A percentile compares a stretch with the other conserved stretches of the same genome.
Conservation (phyloP, 2,113 vertebrate species). For the Meleagris gallopavo region DNA sequence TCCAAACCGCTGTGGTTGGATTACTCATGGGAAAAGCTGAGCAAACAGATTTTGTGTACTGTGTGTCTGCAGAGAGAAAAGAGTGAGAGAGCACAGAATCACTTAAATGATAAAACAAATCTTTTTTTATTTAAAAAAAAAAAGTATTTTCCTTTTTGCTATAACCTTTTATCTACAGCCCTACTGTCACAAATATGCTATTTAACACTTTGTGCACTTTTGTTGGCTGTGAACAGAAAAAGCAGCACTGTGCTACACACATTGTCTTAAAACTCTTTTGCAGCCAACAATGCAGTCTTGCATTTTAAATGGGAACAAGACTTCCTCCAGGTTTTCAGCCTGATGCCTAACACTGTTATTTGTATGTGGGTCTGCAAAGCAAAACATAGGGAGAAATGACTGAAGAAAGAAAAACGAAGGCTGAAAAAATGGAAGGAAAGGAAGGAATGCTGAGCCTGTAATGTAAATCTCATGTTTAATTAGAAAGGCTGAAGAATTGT, state of each 20-base stretch:
- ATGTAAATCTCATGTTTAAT: constrained; percentile 73
- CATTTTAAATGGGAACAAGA: constrained; percentile 50
- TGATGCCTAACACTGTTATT: neutral
- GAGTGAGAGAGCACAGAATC: constrained; percentile 3
- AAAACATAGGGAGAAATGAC: neutral
- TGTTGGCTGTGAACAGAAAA: neutral
- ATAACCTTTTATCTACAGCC: constrained; percentile 36
- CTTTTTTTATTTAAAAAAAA: neutral
- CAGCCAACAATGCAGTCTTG: constrained; percentile 28
- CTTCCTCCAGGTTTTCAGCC: constrained; percentile 19
- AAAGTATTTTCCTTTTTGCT: constrained; percentile 23
- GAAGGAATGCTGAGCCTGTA: constrained; percentile 23
- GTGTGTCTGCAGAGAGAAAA: neutral
- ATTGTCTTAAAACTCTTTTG: constrained; percentile 30
- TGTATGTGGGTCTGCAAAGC: neutral
- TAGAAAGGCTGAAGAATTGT: constrained; percentile 57
- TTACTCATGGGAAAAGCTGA: constrained; percentile 78
- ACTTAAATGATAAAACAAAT: constrained; percentile 50
- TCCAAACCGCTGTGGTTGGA: constrained; percentile 68
- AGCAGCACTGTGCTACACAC: neutral
- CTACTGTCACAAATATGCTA: neutral
- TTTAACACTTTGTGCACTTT: constrained; percentile 37
- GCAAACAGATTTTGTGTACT: constrained; percentile 71
- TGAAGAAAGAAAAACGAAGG: neutral
- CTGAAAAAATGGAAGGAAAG: constrained; percentile 17